Base-by-base conservation (phyloP, 2,888 invertebrate species). In the Amphipoea oculea region DNA sequence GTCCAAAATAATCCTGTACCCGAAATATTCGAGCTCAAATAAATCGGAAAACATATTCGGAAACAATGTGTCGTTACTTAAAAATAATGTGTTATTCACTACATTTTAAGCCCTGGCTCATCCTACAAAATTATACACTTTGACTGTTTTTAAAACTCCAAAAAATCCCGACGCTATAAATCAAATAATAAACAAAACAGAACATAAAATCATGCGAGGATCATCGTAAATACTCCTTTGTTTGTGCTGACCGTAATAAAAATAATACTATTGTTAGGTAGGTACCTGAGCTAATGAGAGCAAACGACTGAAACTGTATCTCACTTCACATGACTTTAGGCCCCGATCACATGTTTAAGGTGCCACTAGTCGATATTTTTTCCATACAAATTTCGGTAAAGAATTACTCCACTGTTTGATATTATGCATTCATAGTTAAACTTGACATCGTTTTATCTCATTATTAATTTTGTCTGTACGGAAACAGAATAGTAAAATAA, bases 231-330 rank as follows among this genome's bases (percentile, higher is more conserved):
- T 89, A 86, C 74, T 78, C 84, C 80, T 89, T 90, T 91, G 91
- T 91, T 90, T 90, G 89, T 91, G 88, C 89, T 89, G 88, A 87
- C 82, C 82, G 88, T 89, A 86, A 91, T 90, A 89, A 90, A 90
- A 91, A 87, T 85, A 79, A 85, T 79, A 82, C 86, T 84, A 86
- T 91, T 81, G 88, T 89, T 89, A 91, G 88, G 48, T 89, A 91
- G 88, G 48, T 48, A 48, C 48, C 89, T 86, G 81, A 86, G 88
- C 88, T 93, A 94, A 93, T 94, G 92, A 93, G 90, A 89, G 88
- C 83, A 45, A 76, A 85, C 72, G 81, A 69, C 76, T 86, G 60
- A 82, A 78, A 51, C 86, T 89, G 92, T 91, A 91, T 92, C 89
- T 92, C 92, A 92, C 90, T 89, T 92, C 92, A 92, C 90, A 88